Evolutionary conservation across 2,113 vertebrate genomes (phyloP).

Genomic region (Paradoxurus hermaphroditus): DNA sequence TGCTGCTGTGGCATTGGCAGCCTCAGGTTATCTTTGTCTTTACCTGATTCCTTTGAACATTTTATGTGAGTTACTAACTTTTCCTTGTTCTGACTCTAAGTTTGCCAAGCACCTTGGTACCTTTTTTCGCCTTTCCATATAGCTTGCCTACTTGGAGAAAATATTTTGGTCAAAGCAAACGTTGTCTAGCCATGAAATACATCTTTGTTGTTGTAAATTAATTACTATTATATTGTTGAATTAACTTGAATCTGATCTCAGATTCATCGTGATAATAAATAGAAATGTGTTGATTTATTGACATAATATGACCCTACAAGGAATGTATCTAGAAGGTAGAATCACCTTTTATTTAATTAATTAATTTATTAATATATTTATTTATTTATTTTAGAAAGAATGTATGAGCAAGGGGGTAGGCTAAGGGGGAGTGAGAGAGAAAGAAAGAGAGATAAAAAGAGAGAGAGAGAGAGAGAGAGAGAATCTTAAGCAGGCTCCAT

Average conservation of each 20-base stretch:
- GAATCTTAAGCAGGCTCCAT: too few relatives aligned
- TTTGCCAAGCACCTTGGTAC: background rate
- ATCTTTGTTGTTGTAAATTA: background rate
- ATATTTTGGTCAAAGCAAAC: background rate
- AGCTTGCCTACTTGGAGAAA: background rate
- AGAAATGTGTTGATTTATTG: background rate
- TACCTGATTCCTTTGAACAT: too few relatives aligned
- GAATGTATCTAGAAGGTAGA: background rate
- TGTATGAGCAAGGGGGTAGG: too few relatives aligned
- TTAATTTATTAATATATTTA: too few relatives aligned
- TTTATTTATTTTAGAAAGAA: too few relatives aligned
- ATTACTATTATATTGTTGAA: background rate
- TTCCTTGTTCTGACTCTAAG: background rate
- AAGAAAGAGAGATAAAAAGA: too few relatives aligned
- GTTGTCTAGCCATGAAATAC: background rate
- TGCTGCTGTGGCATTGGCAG: background rate
- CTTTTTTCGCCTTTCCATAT: background rate
- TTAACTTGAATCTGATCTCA: background rate
- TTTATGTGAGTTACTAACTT: background rate
- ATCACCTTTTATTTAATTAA: background rate
- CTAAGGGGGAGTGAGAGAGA: too few relatives aligned
- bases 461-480: too few relatives aligned
- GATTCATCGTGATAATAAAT: background rate
- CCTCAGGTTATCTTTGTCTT: background rate
- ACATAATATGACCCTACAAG: background rate